A percentile compares a stretch with the other conserved stretches of the same genome.
phyloP scores from a whole-genome alignment of 2,888 invertebrate species.

The Ophion costatus region DNA sequence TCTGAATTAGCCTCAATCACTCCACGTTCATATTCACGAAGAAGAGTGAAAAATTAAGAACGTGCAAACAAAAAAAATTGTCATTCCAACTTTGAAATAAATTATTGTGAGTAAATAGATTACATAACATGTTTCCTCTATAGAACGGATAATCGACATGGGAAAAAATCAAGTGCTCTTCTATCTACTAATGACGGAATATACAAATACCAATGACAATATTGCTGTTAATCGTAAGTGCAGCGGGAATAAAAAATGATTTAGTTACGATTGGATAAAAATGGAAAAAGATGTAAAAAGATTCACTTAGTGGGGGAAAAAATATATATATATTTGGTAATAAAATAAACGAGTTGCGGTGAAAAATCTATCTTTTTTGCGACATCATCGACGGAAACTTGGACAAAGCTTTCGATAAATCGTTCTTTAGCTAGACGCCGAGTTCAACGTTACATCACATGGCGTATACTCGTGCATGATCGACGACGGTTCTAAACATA shows the following conservation, averaged over 20 bases:
- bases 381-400: slow-evolving; percentile 23
- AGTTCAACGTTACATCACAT: slow-evolving; percentile 19
- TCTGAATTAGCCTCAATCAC: slow-evolving; percentile 7
- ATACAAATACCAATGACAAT: too few species aligned
- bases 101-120: not conserved
- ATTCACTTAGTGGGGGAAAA: not conserved
- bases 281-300: not conserved
- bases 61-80: not conserved
- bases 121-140: not conserved
- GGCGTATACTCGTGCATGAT: slow-evolving; percentile 4
- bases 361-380: not conserved
- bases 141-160: too few species aligned
- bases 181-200: too few species aligned
- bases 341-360: slow-evolving; percentile 1
- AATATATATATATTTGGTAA: not conserved
- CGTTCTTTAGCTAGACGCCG: slow-evolving; percentile 4
- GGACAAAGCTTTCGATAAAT: slow-evolving; percentile 13
- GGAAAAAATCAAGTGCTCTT: too few species aligned
- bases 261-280: not conserved
- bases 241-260: not conserved
- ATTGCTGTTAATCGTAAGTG: too few species aligned
- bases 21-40: not conserved
- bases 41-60: not conserved
- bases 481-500: slow-evolving; percentile 19
- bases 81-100: not conserved